Base-by-base conservation (phyloP, 1,140 invertebrate genomes). In the Anastatus disparis region DNA sequence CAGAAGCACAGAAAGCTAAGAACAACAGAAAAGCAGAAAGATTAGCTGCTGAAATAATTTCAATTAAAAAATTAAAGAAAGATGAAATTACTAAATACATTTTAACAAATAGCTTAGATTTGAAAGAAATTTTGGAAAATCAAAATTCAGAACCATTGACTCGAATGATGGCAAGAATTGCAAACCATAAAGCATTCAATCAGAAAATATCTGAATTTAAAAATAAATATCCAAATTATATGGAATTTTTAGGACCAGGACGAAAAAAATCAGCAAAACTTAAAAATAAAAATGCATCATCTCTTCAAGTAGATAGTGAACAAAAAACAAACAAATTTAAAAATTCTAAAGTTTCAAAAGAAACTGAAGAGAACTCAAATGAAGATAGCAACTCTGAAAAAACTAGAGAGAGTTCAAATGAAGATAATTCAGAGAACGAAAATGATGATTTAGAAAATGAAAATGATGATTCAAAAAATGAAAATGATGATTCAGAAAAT, bases 51-150 rank as follows among this genome's bases (percentile, higher is more conserved):
- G 81, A 86, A 67, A 65, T 85, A 0, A 22, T 73, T 0, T 74
- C 77, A 0, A 12, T 82, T 0, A 86, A 86, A 70, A 73, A 48
- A 12, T 61, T 84, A 1, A 80, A 83, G 56, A 78, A 82, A 1
- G 83, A 85, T 62, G 80, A 82, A 2, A 75, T 84, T 48, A 77
- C 81, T 1, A 83, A 73, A 75, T 85, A 80, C 75, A 80, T 73
- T 2, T 76, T 85, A 4, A 58, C 55, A 12, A 78, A 79, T 61
- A 74, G 31, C 0, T 72, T 66, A 56, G 53, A 44, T 1, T 20
- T 78, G 7, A 38, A 76, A 9, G 63, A 80, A 27, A 71, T 85
- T 53, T 73, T 83, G 24, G 48, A 72, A 24, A 73, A 83, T 68
- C 2, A 50, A 17, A 67, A 50, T 0, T 56, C 75, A 0, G 66